Evolutionary conservation across 2,797 vertebrate genomes (phyloP), one percentile per base, ranked within the genome.

Genomic region (Pampus argenteus): DNA sequence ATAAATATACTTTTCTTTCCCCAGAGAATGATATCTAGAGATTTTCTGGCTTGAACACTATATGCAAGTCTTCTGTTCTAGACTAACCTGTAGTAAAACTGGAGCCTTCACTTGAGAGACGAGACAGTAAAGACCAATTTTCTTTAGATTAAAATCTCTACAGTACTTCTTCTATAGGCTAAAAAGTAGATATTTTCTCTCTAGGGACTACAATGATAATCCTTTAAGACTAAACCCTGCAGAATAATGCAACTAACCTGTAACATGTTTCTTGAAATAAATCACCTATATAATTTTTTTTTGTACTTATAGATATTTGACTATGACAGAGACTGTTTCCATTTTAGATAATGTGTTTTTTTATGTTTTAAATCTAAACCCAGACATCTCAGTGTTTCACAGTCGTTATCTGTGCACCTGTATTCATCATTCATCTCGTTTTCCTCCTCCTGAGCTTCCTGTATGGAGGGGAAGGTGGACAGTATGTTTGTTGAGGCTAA

Each of bases 401-500:
- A 49, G 2, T 17, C 9, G 48, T 38, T 22, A 38, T 60, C 17
- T 3, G 14, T 56, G 18, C 47, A 11, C 25, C 17, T 50, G 2
- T 34, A 51, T 66, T 31, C 31, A 48, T 25, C 48, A 1, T 28
- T 38, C 14, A 26, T 61, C 11, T 47, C 20, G 3, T 38, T 70
- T 31, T 20, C 54, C 18, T 42, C 52, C 25, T 17, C 54, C 45
- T 14, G 20, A 45, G 50, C 47, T 31, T 42, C 61, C 64, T 79
- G 50, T 25, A 6, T 11, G 4, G 14, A 57, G 44, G 62, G 23
- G 66, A 74, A 63, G 0, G 7, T 26, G 72, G 52, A 66, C 26
- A 29, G 3, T 81, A 71, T 36, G 40, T 74, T 72, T 54, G 57
- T 84, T 83, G 75, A 49, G 44, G 54, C 40, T 81, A 78, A 85